Base-by-base conservation (phyloP, 2,113 vertebrate genomes). In the Mormyrus iriodes region DNA sequence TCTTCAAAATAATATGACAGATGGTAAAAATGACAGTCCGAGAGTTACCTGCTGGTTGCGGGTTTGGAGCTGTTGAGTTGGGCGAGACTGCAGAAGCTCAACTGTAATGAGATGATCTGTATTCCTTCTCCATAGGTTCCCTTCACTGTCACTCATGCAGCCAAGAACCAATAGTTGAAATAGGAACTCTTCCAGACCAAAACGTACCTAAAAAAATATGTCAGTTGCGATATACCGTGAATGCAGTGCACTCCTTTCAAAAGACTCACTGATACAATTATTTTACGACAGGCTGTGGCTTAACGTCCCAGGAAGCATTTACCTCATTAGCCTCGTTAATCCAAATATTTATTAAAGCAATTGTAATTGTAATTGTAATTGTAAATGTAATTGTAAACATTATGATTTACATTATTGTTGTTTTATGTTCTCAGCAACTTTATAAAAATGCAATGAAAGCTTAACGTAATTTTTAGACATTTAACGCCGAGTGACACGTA, bases 41-140 rank as follows among this genome's bases (percentile, higher is more conserved):
- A 55, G 52, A 42, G 7, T 42, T 92, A 95, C 94, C 93, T 94
- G 92, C 90, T 93, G 90, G 44, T 84, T 92, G 48, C 55, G 86
- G 0, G 86, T 87, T 7, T 93, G 92, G 86, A 90, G 91, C 55
- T 83, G 48, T 79, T 35, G 39, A 15, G 89, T 46, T 24, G 82
- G 53, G 89, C 89, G 6, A 83, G 91, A 88, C 44, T 91, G 92
- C 51, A 96, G 89, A 65, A 94, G 92, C 90, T 97, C 96, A 13
- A 96, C 92, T n/a, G 93, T 88, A 51, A 96, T 94, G 88, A 96
- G 88, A 44, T 97, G 95, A 61, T 93, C 90, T 7, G 24, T 21
- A 53, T 93, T 95, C 89, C 95, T 94, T 86, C 95, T 95, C 96
- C 96, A 97, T 52, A 96, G 89, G 48, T 91, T 90, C 31, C 96